phyloP scores from a whole-genome alignment of 2,113 vertebrate species.

The Menura novaehollandiae region DNA sequence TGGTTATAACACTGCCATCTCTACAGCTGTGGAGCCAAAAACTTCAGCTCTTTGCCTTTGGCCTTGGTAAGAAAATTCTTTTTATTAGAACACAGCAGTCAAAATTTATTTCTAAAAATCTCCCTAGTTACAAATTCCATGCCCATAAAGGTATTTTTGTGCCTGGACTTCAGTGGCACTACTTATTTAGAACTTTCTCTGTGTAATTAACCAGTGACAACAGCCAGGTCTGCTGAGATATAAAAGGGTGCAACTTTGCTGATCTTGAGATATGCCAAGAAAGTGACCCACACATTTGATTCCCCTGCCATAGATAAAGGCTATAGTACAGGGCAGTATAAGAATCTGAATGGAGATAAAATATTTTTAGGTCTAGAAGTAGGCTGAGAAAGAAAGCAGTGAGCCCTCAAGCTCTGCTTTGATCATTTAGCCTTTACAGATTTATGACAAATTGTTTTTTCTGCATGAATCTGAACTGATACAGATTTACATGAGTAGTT shows the following conservation, averaged over 20 bases:
- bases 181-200: not conserved
- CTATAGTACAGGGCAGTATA: not conserved
- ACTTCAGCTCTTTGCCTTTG: not conserved
- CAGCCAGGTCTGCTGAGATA: not conserved
- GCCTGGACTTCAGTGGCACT: not conserved
- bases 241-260: not conserved
- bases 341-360: not conserved
- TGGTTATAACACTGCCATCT: not conserved
- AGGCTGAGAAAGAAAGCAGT: not conserved
- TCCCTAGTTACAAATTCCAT: not conserved
- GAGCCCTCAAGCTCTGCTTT: constrained; percentile 31
- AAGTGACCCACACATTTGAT: not conserved
- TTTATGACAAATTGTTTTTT: constrained; percentile 40
- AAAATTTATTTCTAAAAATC: not conserved
- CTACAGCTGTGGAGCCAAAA: not conserved
- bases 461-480: constrained; percentile 33
- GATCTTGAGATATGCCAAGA: not conserved
- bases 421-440: constrained; percentile 19
- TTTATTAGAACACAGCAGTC: not conserved
- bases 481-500: constrained; percentile 52
- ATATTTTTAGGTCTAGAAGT: not conserved
- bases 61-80: not conserved
- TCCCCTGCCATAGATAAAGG: not conserved
- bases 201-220: not conserved
- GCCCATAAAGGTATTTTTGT: not conserved